Conservation (phyloP, 2,797 vertebrate genomes). For the Rhinoraja longicauda region DNA sequence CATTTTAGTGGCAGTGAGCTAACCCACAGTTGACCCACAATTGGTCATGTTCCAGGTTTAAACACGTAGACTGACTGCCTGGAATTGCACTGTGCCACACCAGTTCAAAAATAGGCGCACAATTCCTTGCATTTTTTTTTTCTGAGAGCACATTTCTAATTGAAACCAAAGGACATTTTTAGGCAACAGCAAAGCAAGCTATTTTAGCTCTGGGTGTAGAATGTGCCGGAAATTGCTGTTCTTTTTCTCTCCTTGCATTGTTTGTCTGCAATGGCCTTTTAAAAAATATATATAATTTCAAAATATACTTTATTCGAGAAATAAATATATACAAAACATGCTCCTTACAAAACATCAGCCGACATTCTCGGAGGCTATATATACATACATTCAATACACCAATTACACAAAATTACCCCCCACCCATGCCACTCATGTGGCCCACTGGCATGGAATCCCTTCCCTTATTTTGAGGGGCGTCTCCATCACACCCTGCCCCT, state of each 20-base stretch:
- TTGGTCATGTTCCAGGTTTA: not conserved
- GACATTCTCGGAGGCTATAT: too few relatives aligned
- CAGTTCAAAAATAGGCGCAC: not conserved
- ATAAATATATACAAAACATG: too few relatives aligned
- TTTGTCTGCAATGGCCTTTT: too few relatives aligned
- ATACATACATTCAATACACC: too few relatives aligned
- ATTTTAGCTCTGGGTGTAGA: not conserved
- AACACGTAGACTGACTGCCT: not conserved
- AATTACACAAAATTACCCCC: too few relatives aligned
- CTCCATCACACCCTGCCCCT: too few relatives aligned
- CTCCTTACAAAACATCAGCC: too few relatives aligned
- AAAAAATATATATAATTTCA: too few relatives aligned
- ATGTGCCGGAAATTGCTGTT: not conserved
- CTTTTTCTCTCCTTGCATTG: not conserved
- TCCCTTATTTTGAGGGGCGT: too few relatives aligned
- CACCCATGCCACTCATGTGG: too few relatives aligned
- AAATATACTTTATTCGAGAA: too few relatives aligned
- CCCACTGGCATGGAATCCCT: too few relatives aligned
- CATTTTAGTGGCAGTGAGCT: not conserved
- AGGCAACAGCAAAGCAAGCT: not conserved
- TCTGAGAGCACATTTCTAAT: conserved; percentile 5
- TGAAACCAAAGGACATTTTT: not conserved
- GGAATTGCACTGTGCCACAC: not conserved
- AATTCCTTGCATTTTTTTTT: not conserved
- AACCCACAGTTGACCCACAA: not conserved